Percentiles rank a stretch among this genome's conserved stretches.
Evolutionary conservation across 2,797 vertebrate species (phyloP).

Genomic region (Balearica regulorum): DNA sequence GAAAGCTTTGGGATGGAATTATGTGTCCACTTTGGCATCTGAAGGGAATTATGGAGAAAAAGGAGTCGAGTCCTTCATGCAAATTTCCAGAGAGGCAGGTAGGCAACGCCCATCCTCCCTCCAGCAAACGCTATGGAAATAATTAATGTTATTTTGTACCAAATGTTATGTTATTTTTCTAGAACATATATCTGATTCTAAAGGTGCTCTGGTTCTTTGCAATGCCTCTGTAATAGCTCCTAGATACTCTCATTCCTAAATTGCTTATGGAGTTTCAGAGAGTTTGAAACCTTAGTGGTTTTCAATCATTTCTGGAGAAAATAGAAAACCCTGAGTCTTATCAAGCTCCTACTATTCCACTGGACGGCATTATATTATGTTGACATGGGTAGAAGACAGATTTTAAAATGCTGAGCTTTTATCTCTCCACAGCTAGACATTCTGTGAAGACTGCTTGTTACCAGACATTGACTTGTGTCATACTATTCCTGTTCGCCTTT

Average conservation of each 20-base stretch:
- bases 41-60: constrained; percentile 99
- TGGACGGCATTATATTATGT: not conserved
- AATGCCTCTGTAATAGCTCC: not conserved
- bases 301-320: not conserved
- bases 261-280: not conserved
- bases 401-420: not conserved
- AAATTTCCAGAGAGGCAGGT: constrained; percentile 98
- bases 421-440: not conserved
- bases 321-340: not conserved
- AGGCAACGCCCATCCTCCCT: constrained; percentile 55
- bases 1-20: constrained; percentile 92
- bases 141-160: not conserved
- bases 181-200: not conserved
- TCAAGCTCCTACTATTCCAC: not conserved
- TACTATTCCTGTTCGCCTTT: not conserved
- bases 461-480: not conserved
- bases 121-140: not conserved
- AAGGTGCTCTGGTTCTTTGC: not conserved
- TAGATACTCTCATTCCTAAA: not conserved
- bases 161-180: not conserved
- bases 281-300: not conserved
- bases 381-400: not conserved
- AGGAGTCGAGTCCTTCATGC: constrained; percentile 96
- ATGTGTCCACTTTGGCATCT: constrained; percentile 95
- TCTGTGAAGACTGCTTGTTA: not conserved